phyloP scores from a whole-genome alignment of 2,113 vertebrate species.

The Crocuta crocuta region DNA sequence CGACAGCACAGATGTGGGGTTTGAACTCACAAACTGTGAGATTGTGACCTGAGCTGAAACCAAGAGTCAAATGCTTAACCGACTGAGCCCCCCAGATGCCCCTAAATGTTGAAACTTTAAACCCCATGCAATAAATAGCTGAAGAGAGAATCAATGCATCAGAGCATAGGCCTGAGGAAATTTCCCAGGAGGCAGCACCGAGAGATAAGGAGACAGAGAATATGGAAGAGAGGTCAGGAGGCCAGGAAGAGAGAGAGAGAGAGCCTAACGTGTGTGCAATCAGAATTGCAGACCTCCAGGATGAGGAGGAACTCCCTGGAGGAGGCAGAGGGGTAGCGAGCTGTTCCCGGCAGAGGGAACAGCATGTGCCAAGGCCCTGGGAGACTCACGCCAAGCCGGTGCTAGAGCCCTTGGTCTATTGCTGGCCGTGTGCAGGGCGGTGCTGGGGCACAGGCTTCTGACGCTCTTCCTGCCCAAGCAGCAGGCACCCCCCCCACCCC shows the following conservation, averaged over 20 bases:
- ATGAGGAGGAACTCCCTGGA: accelerated
- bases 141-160: not conserved
- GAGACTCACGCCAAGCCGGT: not conserved
- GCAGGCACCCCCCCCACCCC: not conserved
- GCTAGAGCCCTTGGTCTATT: not conserved
- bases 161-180: accelerated
- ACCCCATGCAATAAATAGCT: not conserved
- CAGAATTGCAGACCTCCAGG: not conserved
- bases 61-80: no score
- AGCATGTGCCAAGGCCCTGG: not conserved
- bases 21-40: no score
- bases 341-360: not conserved
- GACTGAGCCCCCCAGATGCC: no score
- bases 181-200: not conserved
- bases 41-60: no score
- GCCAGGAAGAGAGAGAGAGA: accelerated
- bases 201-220: not conserved
- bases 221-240: not conserved
- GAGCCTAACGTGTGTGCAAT: accelerated
- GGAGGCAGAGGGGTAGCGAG: not conserved
- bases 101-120: not conserved
- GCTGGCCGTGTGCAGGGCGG: not conserved
- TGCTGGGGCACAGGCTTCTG: not conserved
- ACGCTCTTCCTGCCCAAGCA: accelerated
- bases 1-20: no score